Conservation (phyloP, 2,888 invertebrate genomes). For the Meteorus colon region DNA sequence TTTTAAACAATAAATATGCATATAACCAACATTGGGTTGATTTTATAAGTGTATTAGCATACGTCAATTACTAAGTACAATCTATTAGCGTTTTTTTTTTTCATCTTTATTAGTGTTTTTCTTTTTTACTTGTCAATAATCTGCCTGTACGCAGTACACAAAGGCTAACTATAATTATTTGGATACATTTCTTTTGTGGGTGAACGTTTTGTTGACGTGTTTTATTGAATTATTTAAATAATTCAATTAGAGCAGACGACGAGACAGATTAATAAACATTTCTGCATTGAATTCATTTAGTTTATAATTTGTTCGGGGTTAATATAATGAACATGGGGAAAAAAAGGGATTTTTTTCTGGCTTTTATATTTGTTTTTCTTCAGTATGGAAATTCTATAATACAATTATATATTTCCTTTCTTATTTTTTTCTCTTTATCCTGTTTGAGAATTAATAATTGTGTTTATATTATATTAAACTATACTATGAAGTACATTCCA, state of each 20-base stretch:
- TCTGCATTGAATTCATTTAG: not conserved
- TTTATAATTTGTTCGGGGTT: not conserved
- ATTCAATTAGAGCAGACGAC: not conserved
- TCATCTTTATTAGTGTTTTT: slow-evolving; percentile 34
- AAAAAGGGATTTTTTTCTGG: not conserved
- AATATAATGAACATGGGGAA: not conserved
- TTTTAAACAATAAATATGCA: slow-evolving; percentile 8
- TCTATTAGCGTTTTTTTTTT: slow-evolving; percentile 40
- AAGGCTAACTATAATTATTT: slow-evolving; percentile 7
- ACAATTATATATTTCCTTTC: not conserved
- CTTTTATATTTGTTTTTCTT: not conserved
- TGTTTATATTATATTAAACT: slow-evolving; percentile 5
- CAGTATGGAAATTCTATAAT: not conserved
- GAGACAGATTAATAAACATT: slow-evolving; percentile 2
- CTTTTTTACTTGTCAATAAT: slow-evolving; percentile 27
- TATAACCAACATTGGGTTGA: slow-evolving; percentile 46
- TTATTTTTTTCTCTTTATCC: not conserved
- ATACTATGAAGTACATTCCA: slow-evolving; percentile 7
- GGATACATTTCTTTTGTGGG: not conserved
- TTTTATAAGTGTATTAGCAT: slow-evolving; percentile 51
- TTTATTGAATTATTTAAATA: slow-evolving; percentile 4
- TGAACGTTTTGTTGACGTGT: not conserved
- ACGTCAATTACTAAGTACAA: slow-evolving; percentile 54
- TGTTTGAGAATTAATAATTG: not conserved
- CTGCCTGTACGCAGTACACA: slow-evolving; percentile 36